A percentile compares a stretch with the other conserved stretches of the same genome.
Conservation (phyloP, 2,113 vertebrate genomes). For the Rhea americana region DNA sequence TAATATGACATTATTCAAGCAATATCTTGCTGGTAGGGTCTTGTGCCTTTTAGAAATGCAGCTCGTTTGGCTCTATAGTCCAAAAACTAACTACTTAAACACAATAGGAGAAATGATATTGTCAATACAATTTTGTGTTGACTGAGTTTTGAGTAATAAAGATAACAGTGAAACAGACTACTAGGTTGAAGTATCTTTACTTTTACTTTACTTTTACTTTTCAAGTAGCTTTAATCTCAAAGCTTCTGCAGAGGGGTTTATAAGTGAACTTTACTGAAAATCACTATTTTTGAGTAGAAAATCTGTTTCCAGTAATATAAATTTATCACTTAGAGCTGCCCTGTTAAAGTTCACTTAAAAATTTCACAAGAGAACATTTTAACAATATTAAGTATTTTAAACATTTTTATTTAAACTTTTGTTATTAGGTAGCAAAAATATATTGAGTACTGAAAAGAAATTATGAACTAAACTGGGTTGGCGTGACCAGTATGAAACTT, state of each 20-base stretch:
- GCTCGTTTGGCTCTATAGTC: neutral
- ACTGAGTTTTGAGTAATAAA: fast-evolving
- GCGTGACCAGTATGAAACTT: neutral
- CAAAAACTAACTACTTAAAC: neutral
- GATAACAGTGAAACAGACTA: neutral
- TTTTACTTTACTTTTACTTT: too few species aligned
- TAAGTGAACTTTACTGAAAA: neutral
- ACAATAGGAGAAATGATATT: neutral
- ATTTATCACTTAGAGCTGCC: neutral
- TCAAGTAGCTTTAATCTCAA: neutral
- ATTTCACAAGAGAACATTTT: neutral
- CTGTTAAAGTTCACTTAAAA: neutral
- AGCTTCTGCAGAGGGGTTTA: neutral
- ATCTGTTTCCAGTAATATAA: neutral
- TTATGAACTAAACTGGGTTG: neutral
- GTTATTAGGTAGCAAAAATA: neutral
- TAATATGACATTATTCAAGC: fast-evolving
- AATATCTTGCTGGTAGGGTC: neutral
- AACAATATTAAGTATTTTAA: neutral
- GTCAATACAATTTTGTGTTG: neutral
- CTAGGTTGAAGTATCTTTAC: neutral
- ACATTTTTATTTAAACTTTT: neutral
- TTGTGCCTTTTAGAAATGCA: neutral
- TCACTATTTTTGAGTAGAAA: neutral
- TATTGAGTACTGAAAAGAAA: neutral